Evolutionary conservation across 2,888 invertebrate genomes (phyloP), one percentile per base, ranked within the genome.

Genomic region (Meiosimyza decipiens): DNA sequence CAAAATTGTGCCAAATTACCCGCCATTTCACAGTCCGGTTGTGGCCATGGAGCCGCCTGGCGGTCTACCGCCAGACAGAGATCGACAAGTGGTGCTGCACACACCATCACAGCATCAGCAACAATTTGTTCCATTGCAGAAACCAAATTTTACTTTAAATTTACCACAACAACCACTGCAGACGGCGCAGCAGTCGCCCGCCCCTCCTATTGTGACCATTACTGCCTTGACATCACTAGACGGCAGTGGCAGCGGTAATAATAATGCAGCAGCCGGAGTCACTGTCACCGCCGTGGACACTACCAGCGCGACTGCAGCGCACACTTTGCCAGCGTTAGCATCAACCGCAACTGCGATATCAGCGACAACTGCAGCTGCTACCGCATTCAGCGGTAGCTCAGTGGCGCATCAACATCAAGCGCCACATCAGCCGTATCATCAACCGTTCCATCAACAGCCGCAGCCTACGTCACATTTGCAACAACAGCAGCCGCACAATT

Each of bases 41-140:
- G 82, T 81, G 82, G 85, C 81, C 82, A 87, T 87, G 87, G 87
- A 87, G 83, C 85, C 86, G 77, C 81, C 84, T 79, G 83, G 83
- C 79, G 83, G 81, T 68, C 73, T 83, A 74, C 84, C 84, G 79
- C 83, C 85, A 78, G 85, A 86, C 76, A 84, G 82, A 83, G 84
- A 86, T 78, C 79, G 81, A 76, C 83, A 84, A 77, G 77, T 83
- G 78, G 79, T 82, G 77, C 73, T 82, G 63, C 81, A 82, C 64
- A 79, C 79, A 74, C 71, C 67, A 65, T 77, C 77, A 72, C 78
- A 76, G 68, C 78, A 79, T 74, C 71, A 71, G 68, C 77, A 74
- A 60, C 71, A 75, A 57, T 63, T 72, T 57, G 54, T 66, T 71
- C 72, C 71, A 59, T 63, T 73, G 55, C 75, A 16, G 51, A 74